Conservation (phyloP, 2,113 vertebrate species). For the Trinectes maculatus region DNA sequence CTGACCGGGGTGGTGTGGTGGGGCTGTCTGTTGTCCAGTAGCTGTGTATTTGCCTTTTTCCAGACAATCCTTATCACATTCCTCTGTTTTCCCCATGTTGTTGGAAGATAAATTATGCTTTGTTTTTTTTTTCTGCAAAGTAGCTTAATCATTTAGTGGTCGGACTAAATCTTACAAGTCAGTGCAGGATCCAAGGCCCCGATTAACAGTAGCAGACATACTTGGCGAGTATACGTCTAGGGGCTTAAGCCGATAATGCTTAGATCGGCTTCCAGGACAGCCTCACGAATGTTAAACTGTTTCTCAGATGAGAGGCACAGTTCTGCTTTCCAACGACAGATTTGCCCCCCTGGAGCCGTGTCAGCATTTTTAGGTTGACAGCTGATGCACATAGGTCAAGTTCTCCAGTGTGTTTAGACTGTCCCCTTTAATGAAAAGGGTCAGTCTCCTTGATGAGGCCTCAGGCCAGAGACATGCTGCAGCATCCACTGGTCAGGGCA, state of each 20-base stretch:
- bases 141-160: too few species aligned
- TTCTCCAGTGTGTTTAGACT: slow-evolving; percentile 34
- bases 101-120: slow-evolving; percentile 26
- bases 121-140: too few species aligned
- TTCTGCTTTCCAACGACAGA: slow-evolving; percentile 34
- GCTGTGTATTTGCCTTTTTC: slow-evolving; percentile 47
- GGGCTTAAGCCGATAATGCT: slow-evolving; percentile 58
- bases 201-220: slow-evolving; percentile 65
- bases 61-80: slow-evolving; percentile 38
- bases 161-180: slow-evolving; percentile 38
- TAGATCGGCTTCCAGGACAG: slow-evolving; percentile 38
- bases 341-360: slow-evolving; percentile 43
- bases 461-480: slow-evolving; percentile 18
- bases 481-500: slow-evolving; percentile 28
- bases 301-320: slow-evolving; percentile 60
- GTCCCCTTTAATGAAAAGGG: slow-evolving; percentile 26
- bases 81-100: slow-evolving; percentile 21
- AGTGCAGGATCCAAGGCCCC: slow-evolving; percentile 16
- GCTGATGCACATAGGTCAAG: slow-evolving; percentile 45
- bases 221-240: slow-evolving; percentile 42
- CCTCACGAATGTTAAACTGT: slow-evolving; percentile 50
- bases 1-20: slow-evolving; percentile 7
- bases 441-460: slow-evolving; percentile 20
- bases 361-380: slow-evolving; percentile 56
- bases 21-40: slow-evolving; percentile 1